phyloP scores from a whole-genome alignment of 2,888 invertebrate genomes.

The Phortica okadai region DNA sequence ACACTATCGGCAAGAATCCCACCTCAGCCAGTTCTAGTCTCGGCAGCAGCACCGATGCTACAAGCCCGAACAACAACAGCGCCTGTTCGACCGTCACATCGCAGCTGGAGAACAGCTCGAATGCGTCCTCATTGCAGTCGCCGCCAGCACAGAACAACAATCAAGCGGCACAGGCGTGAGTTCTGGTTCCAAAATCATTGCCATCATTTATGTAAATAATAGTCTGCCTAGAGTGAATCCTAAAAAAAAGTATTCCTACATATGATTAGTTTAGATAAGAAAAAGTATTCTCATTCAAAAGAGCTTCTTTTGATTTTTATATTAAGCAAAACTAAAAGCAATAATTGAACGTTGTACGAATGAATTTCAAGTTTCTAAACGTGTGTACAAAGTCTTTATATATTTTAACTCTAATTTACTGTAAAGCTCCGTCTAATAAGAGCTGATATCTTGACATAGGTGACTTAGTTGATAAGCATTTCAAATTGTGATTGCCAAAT shows the following conservation, averaged over 20 bases:
- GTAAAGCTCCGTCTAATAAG: neutral
- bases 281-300: neutral
- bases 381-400: constrained; percentile 8
- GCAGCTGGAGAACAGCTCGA: constrained; percentile 57
- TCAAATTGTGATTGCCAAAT: constrained; percentile 69
- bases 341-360: constrained; percentile 5
- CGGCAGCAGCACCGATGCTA: constrained; percentile 52
- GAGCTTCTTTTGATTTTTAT: constrained; percentile 19
- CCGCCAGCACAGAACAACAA: constrained; percentile 47
- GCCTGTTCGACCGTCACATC: constrained; percentile 64
- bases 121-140: constrained; percentile 44
- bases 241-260: constrained; percentile 25
- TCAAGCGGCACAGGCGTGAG: constrained; percentile 52
- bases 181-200: neutral
- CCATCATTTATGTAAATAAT: constrained; percentile 16
- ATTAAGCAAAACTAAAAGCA: constrained; percentile 8
- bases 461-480: constrained; percentile 62
- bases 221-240: constrained; percentile 5
- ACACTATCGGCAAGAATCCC: constrained; percentile 23
- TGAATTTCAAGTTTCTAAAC: constrained; percentile 38
- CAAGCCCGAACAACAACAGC: constrained; percentile 72
- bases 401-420: neutral
- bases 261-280: constrained; percentile 16
- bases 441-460: constrained; percentile 58
- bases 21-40: constrained; percentile 35